Conservation (phyloP, 2,113 vertebrate species). For the Syrrhaptes paradoxus region DNA sequence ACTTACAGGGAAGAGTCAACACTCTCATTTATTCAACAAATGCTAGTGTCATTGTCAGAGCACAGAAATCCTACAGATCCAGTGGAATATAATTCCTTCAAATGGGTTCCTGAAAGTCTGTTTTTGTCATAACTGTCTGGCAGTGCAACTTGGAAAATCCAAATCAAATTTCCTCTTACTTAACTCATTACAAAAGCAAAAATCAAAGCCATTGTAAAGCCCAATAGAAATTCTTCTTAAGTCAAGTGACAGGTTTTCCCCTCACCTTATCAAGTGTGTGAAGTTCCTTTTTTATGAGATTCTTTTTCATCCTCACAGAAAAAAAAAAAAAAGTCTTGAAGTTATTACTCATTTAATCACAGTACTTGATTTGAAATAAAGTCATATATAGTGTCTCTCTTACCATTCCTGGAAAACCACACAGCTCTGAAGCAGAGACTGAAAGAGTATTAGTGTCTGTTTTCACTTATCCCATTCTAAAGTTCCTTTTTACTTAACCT, state of each 20-base stretch:
- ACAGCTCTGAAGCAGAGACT: background rate
- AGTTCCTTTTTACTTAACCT: background rate
- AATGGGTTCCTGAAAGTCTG: conserved; percentile 32
- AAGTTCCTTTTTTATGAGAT: conserved; percentile 27
- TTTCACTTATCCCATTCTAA: conserved; percentile 28
- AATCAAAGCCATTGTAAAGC: background rate
- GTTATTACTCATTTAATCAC: conserved; percentile 1
- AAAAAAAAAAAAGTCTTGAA: background rate
- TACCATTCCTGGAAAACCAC: background rate
- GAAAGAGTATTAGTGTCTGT: background rate
- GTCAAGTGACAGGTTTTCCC: background rate
- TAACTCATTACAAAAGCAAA: conserved; percentile 61
- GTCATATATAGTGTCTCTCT: background rate
- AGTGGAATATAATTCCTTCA: conserved; percentile 16
- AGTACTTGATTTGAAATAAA: background rate
- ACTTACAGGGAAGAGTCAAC: background rate
- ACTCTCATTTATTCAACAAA: background rate
- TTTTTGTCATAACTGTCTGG: conserved; percentile 54
- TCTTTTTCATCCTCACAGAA: background rate
- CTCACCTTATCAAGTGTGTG: conserved; percentile 20
- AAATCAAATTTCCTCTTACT: conserved; percentile 64
- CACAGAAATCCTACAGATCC: background rate
- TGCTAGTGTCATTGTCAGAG: background rate
- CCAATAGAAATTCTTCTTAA: background rate
- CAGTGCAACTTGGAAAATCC: conserved; percentile 63